Evolutionary conservation across 1,140 invertebrate genomes (phyloP), one percentile per base, ranked within the genome.

Genomic region (Lordiphosa stackelbergi): DNA sequence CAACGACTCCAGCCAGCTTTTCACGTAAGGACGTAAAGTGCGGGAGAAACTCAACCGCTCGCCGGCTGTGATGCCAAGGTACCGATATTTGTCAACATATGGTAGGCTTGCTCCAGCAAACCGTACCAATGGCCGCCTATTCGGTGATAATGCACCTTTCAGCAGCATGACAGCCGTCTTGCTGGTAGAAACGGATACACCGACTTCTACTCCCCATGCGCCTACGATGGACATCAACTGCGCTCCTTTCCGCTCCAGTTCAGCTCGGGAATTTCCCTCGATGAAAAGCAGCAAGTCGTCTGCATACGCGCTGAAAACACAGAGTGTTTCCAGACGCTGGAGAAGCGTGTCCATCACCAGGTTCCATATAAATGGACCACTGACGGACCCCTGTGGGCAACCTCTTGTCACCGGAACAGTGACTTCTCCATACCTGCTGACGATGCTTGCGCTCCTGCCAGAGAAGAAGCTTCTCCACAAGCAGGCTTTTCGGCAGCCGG

Each of bases 181-280:
- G 51, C 43, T 61, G 11, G 36, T 48, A 4, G 45, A 55, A 8
- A 60, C 43, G 16, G 51, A 19, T n/a, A 57, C 54, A 3, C 48
- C n/a, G 13, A 51, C 53, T 3, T 37, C 13, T 5, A 19, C 11
- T 34, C 47, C 40, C 48, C 24, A 40, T 9, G 24, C 42, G 8
- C 12, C 41, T 35, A 52, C 22, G 24, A 52, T 12, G n/a, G 49
- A 52, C 22, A 40, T 57, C 31, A 49, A 16, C 1, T 51, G 8
- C 1, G n/a, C 13, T 36, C 11, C 13, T 22, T 31, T 28, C 11
- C 5, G 2, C 7, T 62, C 52, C 22, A 62, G 2, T 12, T 34
- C 46, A 24, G 16, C 41, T 54, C 51, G 35, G 13, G 31, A 53
- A 0, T 28, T 43, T 36, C 13, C 42, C 6, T 61, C 51, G 31